Base-by-base conservation (phyloP, 2,113 vertebrate genomes). In the Colaptes auratus region DNA sequence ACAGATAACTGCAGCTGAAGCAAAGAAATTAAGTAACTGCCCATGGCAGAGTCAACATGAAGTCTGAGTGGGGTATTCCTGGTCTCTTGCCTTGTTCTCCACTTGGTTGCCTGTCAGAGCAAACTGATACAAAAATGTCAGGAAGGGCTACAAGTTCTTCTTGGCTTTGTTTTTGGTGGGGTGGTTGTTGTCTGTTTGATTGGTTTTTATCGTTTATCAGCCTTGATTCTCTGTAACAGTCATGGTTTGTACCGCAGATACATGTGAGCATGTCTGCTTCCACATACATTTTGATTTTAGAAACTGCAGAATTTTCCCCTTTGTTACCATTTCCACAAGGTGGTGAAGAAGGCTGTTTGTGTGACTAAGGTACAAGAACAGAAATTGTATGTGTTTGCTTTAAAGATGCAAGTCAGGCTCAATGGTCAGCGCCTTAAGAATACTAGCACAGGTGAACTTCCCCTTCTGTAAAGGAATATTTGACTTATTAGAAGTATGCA, bases 251-350 rank as follows among this genome's bases (percentile, higher is more conserved):
- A 71, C 69, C 65, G 35, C 20, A 35, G 42, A 86, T 73, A 35
- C 24, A 19, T 80, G 53, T 86, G 50, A 89, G 65, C 20, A 8
- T 82, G 82, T 90, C 69, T 94, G 69, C 88, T 80, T 91, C 82
- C 82, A 78, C 85, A 81, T 71, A 56, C 11, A 65, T 83, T 92
- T 78, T 88, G 90, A 91, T 91, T 94, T 91, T 94, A 88, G 81
- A 90, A 93, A 46, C 70, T 94, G 67, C n/a, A 90, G 44, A 86
- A 72, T 90, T 96, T 95, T 89, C 61, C 56, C 85, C 72, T 28
- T 72, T 88, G 70, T 92, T 86, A 79, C 88, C 53, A 65, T 91
- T 93, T 89, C 87, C 89, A 48, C 4, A 7, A 71, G 87, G 64
- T 60, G 91, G 74, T 85, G 66, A 92, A 89, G 79, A 88, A 71